Percentiles rank a stretch among this genome's conserved stretches.
Evolutionary conservation across 2,797 vertebrate species (phyloP).

Genomic region (Malurus splendens): DNA sequence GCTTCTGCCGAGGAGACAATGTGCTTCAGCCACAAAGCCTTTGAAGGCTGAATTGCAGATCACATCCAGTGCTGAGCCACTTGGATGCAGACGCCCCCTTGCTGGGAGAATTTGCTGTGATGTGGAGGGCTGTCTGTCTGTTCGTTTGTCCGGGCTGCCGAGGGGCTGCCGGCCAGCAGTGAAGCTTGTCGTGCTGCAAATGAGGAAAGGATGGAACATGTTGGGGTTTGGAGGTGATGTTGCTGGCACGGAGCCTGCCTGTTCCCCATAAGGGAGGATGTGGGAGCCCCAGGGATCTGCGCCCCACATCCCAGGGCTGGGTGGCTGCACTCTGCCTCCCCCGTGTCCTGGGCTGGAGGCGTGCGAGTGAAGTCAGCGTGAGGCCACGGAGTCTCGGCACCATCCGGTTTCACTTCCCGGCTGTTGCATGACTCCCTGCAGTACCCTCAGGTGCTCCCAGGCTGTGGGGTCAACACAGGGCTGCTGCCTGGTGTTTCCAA

Average conservation of each 20-base stretch:
- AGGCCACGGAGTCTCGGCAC: background rate
- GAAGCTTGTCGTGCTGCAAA: background rate
- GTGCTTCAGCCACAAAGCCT: background rate
- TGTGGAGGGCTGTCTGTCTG: background rate
- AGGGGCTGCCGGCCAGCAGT: background rate
- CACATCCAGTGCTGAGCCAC: background rate
- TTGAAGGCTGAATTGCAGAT: conserved; percentile 13
- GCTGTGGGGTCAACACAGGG: background rate
- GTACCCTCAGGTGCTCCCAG: background rate
- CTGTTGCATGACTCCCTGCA: accelerated
- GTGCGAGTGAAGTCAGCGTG: background rate
- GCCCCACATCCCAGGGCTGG: accelerated
- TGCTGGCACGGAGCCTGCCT: accelerated
- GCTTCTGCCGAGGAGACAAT: background rate
- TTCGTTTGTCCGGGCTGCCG: background rate
- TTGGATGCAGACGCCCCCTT: background rate
- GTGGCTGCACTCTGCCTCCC: accelerated
- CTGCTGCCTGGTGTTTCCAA: background rate
- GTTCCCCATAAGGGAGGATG: background rate
- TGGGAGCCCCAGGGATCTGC: background rate
- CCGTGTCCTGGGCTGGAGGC: accelerated
- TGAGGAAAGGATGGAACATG: background rate
- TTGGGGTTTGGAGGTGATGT: background rate
- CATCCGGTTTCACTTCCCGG: background rate
- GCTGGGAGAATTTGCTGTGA: background rate